Evolutionary conservation across 2,888 invertebrate genomes (phyloP), one percentile per base, ranked within the genome.

Genomic region (Sepiola atlantica): DNA sequence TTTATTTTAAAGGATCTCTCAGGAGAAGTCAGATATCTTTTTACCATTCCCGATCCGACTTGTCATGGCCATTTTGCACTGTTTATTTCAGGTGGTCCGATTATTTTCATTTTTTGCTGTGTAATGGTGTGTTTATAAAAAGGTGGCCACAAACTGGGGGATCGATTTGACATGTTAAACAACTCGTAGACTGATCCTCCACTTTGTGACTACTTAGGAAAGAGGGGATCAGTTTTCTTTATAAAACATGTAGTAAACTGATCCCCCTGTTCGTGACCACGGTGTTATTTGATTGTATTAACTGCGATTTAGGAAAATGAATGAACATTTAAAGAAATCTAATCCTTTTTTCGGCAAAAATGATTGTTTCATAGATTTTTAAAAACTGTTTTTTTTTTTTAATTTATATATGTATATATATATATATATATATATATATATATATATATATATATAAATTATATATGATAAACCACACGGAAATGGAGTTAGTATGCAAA

Each of bases 101-200:
- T n/a, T n/a, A n/a, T 77, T 77, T 14, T n/a, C 14, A 77, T 14
- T 77, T 77, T 77, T 77, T 77, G 77, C 77, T 77, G 77, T 77
- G 77, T 77, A 77, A 77, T 77, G 77, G 77, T 77, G 77, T 77
- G 16, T 77, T n/a, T 77, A n/a, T 77, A 77, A n/a, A 77, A 77
- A 77, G 77, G n/a, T 77, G 77, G 77, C 32, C 14, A 77, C 77
- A 77, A 77, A 77, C 77, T 77, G 32, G n/a, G 77, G 77, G 77
- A 32, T 77, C n/a, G 12, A 32, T 77, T 77, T 77, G 21, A 77
- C 32, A 77, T n/a, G 16, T n/a, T 77, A 77, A 32, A 16, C 4
- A n/a, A 77, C 16, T n/a, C 16, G n/a, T 32, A 32, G 77, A 77
- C 14, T 77, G 77, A 32, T n/a, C 77, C 77, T n/a, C 18, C 77